Evolutionary conservation across 2,888 invertebrate species (phyloP), one percentile per base, ranked within the genome.

Genomic region (Synergus gifuensis): DNA sequence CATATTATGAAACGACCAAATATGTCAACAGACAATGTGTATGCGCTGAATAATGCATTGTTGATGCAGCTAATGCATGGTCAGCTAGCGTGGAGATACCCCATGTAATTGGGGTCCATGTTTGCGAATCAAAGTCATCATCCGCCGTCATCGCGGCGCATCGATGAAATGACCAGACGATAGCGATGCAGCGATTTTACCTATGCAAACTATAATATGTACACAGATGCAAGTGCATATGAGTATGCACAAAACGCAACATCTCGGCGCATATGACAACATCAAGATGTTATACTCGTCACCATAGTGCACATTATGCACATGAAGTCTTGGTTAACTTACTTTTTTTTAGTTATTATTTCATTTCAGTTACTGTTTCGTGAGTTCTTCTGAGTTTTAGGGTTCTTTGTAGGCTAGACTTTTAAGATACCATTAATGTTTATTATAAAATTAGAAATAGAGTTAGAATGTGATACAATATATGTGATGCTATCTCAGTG

Each of bases 41-140:
- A 85, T 88, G 88, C 88, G 86, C 88, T 90, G 91, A 91, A 92
- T 92, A 92, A 91, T 91, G 91, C 91, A 92, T 92, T 92, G 92
- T 92, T 91, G 91, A 90, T 92, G 91, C 89, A 91, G 90, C 90
- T 92, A 92, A 92, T 92, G 92, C 92, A 92, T 88, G 89, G 89
- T 91, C 92, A 90, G 91, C 91, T 87, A 87, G 88, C 88, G 87
- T 85, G 79, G 84, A 85, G 83, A 85, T 85, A 85, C 82, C 84
- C 85, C 87, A 87, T 90, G 89, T 92, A 92, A 92, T 92, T 92
- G 91, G 89, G 89, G 87, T 88, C 86, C 89, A 88, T 92, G 92
- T 92, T 92, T 92, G 91, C 90, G 89, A 92, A 92, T 91, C 92
- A 91, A 91, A 92, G 91, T 92, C 92, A 92, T 92, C 90, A 89